Conservation (phyloP, 2,797 vertebrate species). For the Gambelia wislizenii region DNA sequence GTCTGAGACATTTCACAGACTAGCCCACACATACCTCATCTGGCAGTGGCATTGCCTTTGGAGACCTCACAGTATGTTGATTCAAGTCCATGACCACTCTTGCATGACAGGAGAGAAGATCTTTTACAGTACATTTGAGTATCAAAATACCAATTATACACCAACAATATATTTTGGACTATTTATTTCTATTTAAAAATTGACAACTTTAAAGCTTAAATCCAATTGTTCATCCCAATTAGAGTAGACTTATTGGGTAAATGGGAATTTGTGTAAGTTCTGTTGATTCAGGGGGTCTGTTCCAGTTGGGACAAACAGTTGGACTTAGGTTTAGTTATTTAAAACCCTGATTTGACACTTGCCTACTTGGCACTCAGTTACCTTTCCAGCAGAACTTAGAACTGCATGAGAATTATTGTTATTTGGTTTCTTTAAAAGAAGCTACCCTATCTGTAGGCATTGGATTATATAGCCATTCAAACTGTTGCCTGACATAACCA, state of each 20-base stretch:
- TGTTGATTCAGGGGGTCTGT: too few relatives aligned
- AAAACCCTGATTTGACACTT: not conserved
- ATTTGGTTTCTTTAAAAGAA: constrained; percentile 11
- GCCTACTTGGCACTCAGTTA: not conserved
- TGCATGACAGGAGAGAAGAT: constrained; percentile 20
- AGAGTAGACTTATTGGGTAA: too few relatives aligned
- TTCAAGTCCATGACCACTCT: constrained; percentile 19
- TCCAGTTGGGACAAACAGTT: too few relatives aligned
- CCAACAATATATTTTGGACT: not conserved
- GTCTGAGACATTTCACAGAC: constrained; percentile 16
- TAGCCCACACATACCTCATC: constrained; percentile 38
- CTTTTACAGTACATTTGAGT: constrained; percentile 20
- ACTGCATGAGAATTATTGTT: not conserved
- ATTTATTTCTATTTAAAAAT: not conserved
- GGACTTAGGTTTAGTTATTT: not conserved
- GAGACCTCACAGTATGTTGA: constrained; percentile 31
- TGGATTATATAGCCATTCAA: not conserved
- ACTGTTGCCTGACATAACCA: not conserved
- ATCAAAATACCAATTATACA: constrained; percentile 11
- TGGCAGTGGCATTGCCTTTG: constrained; percentile 25
- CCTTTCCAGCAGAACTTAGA: not conserved
- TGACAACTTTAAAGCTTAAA: not conserved
- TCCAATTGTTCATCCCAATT: too few relatives aligned
- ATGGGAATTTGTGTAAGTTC: too few relatives aligned
- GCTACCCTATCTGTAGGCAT: not conserved